Evolutionary conservation across 2,888 invertebrate genomes (phyloP).

Genomic region (Diaperis boleti): DNA sequence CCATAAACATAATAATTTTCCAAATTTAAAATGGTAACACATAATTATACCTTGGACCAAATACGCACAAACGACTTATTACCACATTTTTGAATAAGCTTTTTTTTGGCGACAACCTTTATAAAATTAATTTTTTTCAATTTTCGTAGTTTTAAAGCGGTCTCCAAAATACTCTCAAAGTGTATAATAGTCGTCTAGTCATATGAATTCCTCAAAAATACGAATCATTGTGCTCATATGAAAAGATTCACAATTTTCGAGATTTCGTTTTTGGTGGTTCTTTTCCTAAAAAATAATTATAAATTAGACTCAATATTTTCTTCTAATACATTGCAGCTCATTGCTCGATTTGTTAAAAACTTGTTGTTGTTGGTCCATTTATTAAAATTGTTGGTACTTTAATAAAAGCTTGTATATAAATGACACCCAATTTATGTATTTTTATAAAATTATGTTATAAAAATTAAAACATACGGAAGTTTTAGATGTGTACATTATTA

Average conservation of each 20-base stretch:
- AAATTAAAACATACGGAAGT: conserved; percentile 1
- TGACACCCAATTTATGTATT: conserved; percentile 15
- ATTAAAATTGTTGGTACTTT: conserved; percentile 15
- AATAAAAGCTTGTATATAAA: conserved; percentile 6
- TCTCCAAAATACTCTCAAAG: neutral
- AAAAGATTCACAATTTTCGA: too few relatives aligned
- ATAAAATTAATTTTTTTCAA: neutral
- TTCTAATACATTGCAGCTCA: neutral
- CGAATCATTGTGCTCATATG: neutral
- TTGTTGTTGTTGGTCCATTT: conserved; percentile 11
- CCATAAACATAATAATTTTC: too few relatives aligned
- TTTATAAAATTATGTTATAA: conserved; percentile 18
- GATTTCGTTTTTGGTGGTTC: too few relatives aligned
- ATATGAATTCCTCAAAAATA: neutral
- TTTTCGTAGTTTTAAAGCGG: neutral
- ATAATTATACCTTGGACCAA: too few relatives aligned
- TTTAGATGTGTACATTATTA: neutral
- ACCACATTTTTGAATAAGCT: too few relatives aligned
- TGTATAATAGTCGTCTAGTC: neutral
- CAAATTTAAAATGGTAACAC: too few relatives aligned
- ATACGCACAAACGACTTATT: too few relatives aligned
- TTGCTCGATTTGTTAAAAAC: neutral
- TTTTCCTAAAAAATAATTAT: too few relatives aligned
- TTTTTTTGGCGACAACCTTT: too few relatives aligned
- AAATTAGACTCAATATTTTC: too few relatives aligned